A percentile compares a stretch with the other conserved stretches of the same genome.
phyloP scores from a whole-genome alignment of 2,113 vertebrate species.

The Abramis brama region DNA sequence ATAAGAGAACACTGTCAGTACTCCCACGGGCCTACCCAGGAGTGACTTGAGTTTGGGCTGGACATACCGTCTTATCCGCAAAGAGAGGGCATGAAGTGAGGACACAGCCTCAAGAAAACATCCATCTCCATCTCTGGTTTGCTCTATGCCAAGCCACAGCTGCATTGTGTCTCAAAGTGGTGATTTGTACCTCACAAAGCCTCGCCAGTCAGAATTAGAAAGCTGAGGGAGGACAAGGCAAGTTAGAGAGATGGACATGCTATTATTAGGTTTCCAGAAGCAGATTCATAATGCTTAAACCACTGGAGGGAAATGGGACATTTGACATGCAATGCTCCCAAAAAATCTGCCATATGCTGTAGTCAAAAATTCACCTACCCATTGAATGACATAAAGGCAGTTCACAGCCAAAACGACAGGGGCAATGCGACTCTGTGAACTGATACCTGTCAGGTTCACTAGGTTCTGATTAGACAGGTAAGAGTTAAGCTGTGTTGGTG shows the following conservation, averaged over 20 bases:
- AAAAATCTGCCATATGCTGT: not conserved
- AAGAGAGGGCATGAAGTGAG: conserved; percentile 1
- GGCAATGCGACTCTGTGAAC: conserved; percentile 1
- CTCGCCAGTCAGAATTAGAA: conserved; percentile 22
- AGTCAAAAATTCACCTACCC: conserved; percentile 3
- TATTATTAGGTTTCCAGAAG: conserved; percentile 43
- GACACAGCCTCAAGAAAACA: conserved; percentile 30
- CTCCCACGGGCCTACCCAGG: not conserved
- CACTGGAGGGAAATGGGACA: conserved; percentile 3
- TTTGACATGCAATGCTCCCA: conserved; percentile 37
- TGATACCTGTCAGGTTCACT: not conserved
- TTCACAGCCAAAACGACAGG: not conserved
- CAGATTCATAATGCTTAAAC: not conserved
- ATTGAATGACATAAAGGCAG: not conserved
- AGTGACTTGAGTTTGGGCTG: conserved; percentile 11
- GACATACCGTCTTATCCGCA: conserved; percentile 15
- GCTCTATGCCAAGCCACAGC: conserved; percentile 51
- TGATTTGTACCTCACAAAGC: conserved; percentile 48
- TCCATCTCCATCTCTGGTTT: conserved; percentile 25
- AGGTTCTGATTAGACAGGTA: not conserved
- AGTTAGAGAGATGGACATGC: conserved; percentile 17
- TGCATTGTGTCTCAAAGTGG: conserved; percentile 58
- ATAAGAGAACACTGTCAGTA: conserved; percentile 5
- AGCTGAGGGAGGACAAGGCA: conserved; percentile 26
- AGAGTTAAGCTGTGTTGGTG: not conserved